These are phyloP conservation scores for Typhlichthys eigenmanni DNA, from an alignment of 2,797 vertebrate genomes.

Conservation along the genomic window DNA sequence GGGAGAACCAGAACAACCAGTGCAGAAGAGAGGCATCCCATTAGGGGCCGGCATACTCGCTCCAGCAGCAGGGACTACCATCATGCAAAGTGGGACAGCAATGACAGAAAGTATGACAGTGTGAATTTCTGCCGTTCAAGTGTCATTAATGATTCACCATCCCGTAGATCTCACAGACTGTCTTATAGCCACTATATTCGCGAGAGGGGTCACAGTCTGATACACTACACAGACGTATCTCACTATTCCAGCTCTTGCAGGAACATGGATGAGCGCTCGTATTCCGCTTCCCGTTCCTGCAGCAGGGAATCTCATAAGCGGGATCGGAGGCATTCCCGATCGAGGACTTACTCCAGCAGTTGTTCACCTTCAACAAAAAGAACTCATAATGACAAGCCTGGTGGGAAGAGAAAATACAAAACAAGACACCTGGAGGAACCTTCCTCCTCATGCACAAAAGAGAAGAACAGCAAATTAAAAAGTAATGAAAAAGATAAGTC, in stretches of 20 bases:
- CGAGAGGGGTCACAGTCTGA: slow-evolving; percentile 42
- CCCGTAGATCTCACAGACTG: slow-evolving; percentile 70
- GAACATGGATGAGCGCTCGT: slow-evolving; percentile 22
- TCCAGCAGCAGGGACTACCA: slow-evolving; percentile 73
- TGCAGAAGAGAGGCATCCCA: slow-evolving; percentile 22
- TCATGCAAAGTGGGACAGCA: slow-evolving; percentile 52
- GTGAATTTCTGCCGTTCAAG: slow-evolving; percentile 63
- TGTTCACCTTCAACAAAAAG: slow-evolving; percentile 51
- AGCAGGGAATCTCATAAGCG: slow-evolving; percentile 42
- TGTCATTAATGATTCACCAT: slow-evolving; percentile 66
- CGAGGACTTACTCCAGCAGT: slow-evolving; percentile 53
- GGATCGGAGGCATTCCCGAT: slow-evolving; percentile 44
- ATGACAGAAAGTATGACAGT: slow-evolving; percentile 72
- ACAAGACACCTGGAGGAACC: slow-evolving; percentile 87
- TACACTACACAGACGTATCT: slow-evolving; percentile 53
- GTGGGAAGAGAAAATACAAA: slow-evolving; percentile 95
- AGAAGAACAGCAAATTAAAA: slow-evolving; percentile 72
- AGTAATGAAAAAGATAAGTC: slow-evolving; percentile 73
- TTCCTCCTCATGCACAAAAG: slow-evolving; percentile 53
- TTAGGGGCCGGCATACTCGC: slow-evolving; percentile 70
- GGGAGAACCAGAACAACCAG: slow-evolving; percentile 75
- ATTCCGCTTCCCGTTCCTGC: slow-evolving; percentile 51
- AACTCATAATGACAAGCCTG: slow-evolving; percentile 60
- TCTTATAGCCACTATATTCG: slow-evolving; percentile 77
- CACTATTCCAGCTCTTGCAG: slow-evolving; percentile 54